phyloP scores from a whole-genome alignment of 2,888 invertebrate genomes.

The Neoascia interrupta region DNA sequence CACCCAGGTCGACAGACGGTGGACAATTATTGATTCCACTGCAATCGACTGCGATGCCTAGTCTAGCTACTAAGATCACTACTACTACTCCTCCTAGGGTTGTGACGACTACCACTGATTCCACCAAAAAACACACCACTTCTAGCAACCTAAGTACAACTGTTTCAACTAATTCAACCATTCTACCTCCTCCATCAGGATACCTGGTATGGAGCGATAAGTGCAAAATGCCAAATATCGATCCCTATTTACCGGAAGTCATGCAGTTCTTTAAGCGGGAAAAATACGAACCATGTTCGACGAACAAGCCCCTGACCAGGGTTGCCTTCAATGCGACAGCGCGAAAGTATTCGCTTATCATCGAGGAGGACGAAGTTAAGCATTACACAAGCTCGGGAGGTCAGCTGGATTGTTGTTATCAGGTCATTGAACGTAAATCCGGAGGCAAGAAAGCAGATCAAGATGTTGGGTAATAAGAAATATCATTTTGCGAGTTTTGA shows the following conservation, averaged over 20 bases:
- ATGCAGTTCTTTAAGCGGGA: constrained; percentile 81
- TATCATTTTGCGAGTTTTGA: neutral
- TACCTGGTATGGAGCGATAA: constrained; percentile 81
- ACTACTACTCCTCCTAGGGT: constrained; percentile 27
- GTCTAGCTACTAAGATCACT: constrained; percentile 36
- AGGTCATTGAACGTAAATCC: constrained; percentile 74
- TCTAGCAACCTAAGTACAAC: constrained; percentile 39
- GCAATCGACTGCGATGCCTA: constrained; percentile 44
- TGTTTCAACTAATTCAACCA: constrained; percentile 62
- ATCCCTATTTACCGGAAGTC: constrained; percentile 82
- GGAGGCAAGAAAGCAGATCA: constrained; percentile 73
- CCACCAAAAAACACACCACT: constrained; percentile 27
- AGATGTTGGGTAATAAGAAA: constrained; percentile 72
- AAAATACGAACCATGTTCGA: constrained; percentile 81
- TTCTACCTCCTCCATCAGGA: constrained; percentile 74
- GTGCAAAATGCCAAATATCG: constrained; percentile 83
- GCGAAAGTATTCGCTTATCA: constrained; percentile 73
- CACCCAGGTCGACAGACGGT: constrained; percentile 37
- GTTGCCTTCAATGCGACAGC: constrained; percentile 73
- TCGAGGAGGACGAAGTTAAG: constrained; percentile 73
- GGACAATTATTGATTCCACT: constrained; percentile 17
- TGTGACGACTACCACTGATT: constrained; percentile 44
- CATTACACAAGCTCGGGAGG: constrained; percentile 71
- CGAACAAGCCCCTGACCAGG: constrained; percentile 74
- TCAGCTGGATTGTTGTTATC: constrained; percentile 76